Percentiles rank a stretch among this genome's conserved stretches.
phyloP scores from a whole-genome alignment of 2,888 invertebrate species.

The Megastigmus dorsalis region DNA sequence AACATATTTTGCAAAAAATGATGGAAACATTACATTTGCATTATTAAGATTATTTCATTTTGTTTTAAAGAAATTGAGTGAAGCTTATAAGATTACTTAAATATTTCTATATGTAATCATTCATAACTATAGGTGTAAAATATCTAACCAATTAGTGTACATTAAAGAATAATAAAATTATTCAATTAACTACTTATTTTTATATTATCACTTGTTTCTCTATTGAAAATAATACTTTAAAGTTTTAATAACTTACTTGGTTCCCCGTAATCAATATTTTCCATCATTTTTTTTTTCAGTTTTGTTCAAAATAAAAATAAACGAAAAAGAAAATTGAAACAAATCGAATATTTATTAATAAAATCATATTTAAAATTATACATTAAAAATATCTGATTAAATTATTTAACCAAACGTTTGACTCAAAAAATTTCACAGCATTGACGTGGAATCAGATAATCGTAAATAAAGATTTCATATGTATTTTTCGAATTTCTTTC shows the following conservation, averaged over 20 bases:
- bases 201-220: not conserved
- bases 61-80: no score
- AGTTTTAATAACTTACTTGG: no score
- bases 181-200: not conserved
- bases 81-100: no score
- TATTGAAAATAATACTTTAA: not conserved
- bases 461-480: conserved; percentile 42
- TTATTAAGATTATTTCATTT: not conserved
- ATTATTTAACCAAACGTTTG: conserved; percentile 29
- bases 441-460: conserved; percentile 52
- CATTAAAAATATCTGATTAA: conserved; percentile 40
- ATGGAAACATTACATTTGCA: conserved; percentile 15
- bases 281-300: conserved; percentile 45
- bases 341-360: conserved; percentile 52
- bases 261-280: not conserved
- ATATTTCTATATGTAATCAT: no score
- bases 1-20: conserved; percentile 28
- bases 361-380: conserved; percentile 44
- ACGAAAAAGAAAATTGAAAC: conserved; percentile 49
- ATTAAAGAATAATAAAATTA: not conserved
- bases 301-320: conserved; percentile 44
- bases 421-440: conserved; percentile 46
- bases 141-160: not conserved
- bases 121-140: not conserved
- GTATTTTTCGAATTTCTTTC: conserved; percentile 12